Evolutionary conservation across 2,113 vertebrate genomes (phyloP).

Genomic region (Merops nubicus): DNA sequence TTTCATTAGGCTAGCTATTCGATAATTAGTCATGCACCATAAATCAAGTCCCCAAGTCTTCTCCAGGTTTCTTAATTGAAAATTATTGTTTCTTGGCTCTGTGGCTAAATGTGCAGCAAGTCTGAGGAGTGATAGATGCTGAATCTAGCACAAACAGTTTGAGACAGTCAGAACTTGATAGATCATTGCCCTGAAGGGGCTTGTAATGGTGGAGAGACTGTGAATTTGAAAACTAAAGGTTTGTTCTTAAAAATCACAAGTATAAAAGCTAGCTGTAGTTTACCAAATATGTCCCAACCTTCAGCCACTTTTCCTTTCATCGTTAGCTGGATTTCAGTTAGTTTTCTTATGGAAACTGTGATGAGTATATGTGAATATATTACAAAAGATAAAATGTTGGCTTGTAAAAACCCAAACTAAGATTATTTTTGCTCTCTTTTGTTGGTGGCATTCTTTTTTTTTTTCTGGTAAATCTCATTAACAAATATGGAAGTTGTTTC

Average conservation of each 20-base stretch:
- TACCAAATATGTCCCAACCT: conserved; percentile 50
- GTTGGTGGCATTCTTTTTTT: neutral
- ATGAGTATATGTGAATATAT: neutral
- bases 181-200: conserved; percentile 92
- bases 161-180: conserved; percentile 93
- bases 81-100: conserved; percentile 88
- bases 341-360: neutral
- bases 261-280: conserved; percentile 52
- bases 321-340: neutral
- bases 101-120: conserved; percentile 85
- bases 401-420: neutral
- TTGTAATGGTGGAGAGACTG: conserved; percentile 77
- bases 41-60: conserved; percentile 95
- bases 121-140: conserved; percentile 90
- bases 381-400: conserved; percentile 39
- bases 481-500: conserved; percentile 65
- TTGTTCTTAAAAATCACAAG: conserved; percentile 78
- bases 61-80: conserved; percentile 95
- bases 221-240: conserved; percentile 86
- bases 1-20: conserved; percentile 87
- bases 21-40: conserved; percentile 95
- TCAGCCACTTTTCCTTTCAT: conserved; percentile 17
- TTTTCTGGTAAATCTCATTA: conserved; percentile 39
- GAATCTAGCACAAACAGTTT: conserved; percentile 93
- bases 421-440: conserved; percentile 26